Conservation (phyloP, 2,113 vertebrate genomes). For the Oophaga pumilio region DNA sequence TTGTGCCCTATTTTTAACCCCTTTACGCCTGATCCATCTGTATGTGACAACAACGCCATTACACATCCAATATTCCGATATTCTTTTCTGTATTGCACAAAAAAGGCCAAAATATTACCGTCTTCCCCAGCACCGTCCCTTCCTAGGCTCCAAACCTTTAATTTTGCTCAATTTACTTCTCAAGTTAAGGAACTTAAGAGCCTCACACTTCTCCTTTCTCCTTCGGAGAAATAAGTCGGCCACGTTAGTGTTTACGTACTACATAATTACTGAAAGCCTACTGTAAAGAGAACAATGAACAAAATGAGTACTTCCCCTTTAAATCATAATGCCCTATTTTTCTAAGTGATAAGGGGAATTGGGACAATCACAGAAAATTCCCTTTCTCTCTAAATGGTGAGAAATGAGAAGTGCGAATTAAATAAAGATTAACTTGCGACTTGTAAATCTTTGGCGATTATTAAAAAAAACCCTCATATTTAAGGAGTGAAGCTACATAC, state of each 20-base stretch:
- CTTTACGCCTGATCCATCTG: background rate
- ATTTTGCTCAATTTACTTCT: background rate
- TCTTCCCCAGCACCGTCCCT: background rate
- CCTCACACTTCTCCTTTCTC: background rate
- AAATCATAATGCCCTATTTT: conserved; percentile 15
- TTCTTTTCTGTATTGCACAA: background rate
- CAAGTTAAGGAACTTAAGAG: background rate
- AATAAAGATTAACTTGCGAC: background rate
- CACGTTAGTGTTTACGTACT: background rate
- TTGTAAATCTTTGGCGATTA: no score
- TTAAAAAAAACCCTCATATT: no score
- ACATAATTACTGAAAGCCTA: background rate
- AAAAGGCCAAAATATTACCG: no score
- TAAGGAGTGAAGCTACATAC: no score
- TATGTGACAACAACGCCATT: background rate
- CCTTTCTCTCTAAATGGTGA: background rate
- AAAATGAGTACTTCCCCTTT: conserved; percentile 15
- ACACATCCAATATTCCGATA: background rate
- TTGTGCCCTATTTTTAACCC: no score
- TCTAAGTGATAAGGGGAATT: background rate
- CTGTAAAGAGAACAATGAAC: conserved; percentile 10
- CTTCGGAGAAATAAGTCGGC: background rate
- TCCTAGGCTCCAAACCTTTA: background rate
- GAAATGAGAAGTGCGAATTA: background rate
- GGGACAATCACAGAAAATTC: background rate